A percentile compares a stretch with the other conserved stretches of the same genome.
Conservation (phyloP, 1,140 invertebrate genomes). For the Bombus cullumanus region DNA sequence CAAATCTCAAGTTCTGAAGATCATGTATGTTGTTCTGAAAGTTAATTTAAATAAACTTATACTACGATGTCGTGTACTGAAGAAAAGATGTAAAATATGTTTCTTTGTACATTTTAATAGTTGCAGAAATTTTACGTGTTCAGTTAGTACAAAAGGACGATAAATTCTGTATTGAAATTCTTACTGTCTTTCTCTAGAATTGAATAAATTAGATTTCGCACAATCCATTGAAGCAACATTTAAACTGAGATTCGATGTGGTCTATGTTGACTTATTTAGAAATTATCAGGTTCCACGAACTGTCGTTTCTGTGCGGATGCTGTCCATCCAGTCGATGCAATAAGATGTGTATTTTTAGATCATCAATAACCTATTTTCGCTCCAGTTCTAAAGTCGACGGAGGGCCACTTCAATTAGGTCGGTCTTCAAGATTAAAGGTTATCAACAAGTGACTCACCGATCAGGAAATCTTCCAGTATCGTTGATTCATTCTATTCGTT, state of each 20-base stretch:
- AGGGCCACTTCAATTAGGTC: neutral
- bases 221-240: too few relatives aligned
- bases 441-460: neutral
- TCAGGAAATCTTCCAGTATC: neutral
- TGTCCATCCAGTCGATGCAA: neutral
- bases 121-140: too few relatives aligned
- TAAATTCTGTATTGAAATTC: too few relatives aligned
- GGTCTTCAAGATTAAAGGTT: slow-evolving; percentile 2
- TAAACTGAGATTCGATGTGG: neutral
- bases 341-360: neutral
- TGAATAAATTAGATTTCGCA: too few relatives aligned
- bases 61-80: too few relatives aligned
- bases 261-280: neutral
- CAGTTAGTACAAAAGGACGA: too few relatives aligned
- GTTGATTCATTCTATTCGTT: neutral
- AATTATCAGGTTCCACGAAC: neutral
- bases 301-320: neutral
- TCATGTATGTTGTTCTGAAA: too few relatives aligned
- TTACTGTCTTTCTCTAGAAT: too few relatives aligned
- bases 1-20: neutral
- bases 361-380: neutral
- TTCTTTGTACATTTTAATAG: too few relatives aligned
- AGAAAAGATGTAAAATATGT: too few relatives aligned
- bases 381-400: neutral
- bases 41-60: too few relatives aligned